Evolutionary conservation across 2,888 invertebrate species (phyloP).

Genomic region (Odontocolon sp.): DNA sequence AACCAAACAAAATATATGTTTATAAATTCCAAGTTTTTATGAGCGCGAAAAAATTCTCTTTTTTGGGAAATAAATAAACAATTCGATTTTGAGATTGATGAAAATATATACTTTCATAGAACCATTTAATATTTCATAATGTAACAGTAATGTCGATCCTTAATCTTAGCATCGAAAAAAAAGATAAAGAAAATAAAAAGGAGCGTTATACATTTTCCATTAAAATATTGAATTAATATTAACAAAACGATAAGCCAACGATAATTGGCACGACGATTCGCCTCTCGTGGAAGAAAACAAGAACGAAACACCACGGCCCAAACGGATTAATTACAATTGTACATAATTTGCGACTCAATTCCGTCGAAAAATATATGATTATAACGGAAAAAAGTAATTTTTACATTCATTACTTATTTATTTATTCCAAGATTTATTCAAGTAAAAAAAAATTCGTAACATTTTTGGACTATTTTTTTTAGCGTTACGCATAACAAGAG

Average conservation of each 20-base stretch:
- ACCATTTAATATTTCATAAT: slow-evolving; percentile 26
- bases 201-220: slow-evolving; percentile 17
- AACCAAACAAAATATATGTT: too few species aligned
- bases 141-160: slow-evolving; percentile 28
- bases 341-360: slow-evolving; percentile 2
- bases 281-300: background rate
- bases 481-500: too few species aligned
- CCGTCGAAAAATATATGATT: background rate
- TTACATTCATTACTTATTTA: too few species aligned
- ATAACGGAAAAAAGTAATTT: too few species aligned
- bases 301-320: background rate
- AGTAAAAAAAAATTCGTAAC: too few species aligned
- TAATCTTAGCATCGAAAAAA: slow-evolving; percentile 6
- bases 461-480: too few species aligned
- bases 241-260: slow-evolving; percentile 18
- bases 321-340: slow-evolving; percentile 20
- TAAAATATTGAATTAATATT: slow-evolving; percentile 17
- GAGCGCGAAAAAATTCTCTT: too few species aligned
- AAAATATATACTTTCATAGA: slow-evolving; percentile 38
- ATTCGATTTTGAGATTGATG: background rate
- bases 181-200: slow-evolving; percentile 31
- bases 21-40: too few species aligned
- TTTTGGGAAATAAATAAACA: background rate
- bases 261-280: slow-evolving; percentile 8
- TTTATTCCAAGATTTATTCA: too few species aligned